phyloP scores from a whole-genome alignment of 2,888 invertebrate species.

The Drosophila meridionalis region DNA sequence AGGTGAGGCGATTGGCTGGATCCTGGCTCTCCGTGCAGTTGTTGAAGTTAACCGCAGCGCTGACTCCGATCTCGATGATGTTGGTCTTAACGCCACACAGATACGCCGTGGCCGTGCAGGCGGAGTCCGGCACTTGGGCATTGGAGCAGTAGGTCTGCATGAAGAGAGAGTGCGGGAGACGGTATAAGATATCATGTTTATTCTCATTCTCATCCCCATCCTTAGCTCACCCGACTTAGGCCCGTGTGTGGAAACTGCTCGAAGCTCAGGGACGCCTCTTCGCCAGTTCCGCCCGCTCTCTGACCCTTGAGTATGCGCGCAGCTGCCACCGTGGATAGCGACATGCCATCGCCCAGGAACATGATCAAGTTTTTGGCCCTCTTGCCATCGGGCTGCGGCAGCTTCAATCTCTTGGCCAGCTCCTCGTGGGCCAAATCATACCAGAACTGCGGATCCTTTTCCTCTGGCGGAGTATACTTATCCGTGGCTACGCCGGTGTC shows the following conservation, averaged over 20 bases:
- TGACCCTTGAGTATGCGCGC: slow-evolving; percentile 89
- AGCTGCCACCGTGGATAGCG: slow-evolving; percentile 88
- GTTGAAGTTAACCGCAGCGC: slow-evolving; percentile 87
- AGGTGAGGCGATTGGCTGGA: slow-evolving; percentile 87
- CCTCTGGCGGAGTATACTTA: slow-evolving; percentile 63
- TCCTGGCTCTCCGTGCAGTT: slow-evolving; percentile 88
- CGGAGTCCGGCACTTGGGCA: slow-evolving; percentile 90
- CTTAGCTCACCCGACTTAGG: slow-evolving; percentile 86
- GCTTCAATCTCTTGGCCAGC: slow-evolving; percentile 47
- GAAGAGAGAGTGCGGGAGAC: not conserved
- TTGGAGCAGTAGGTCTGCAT: slow-evolving; percentile 87
- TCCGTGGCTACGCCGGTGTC: slow-evolving; percentile 18
- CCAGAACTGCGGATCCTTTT: slow-evolving; percentile 67
- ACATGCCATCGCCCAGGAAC: slow-evolving; percentile 88
- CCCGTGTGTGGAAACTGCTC: slow-evolving; percentile 88
- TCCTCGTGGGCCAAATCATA: slow-evolving; percentile 57
- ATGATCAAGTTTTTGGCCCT: slow-evolving; percentile 77
- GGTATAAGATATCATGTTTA: not conserved
- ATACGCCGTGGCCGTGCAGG: slow-evolving; percentile 86
- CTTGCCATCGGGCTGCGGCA: slow-evolving; percentile 33
- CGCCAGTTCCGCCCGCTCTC: slow-evolving; percentile 86
- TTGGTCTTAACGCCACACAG: slow-evolving; percentile 89
- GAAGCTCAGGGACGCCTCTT: slow-evolving; percentile 87
- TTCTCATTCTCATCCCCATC: not conserved
- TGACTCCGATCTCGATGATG: slow-evolving; percentile 89